A percentile compares a stretch with the other conserved stretches of the same genome.
Conservation (phyloP, 2,113 vertebrate genomes). For the Anolis carolinensis region DNA sequence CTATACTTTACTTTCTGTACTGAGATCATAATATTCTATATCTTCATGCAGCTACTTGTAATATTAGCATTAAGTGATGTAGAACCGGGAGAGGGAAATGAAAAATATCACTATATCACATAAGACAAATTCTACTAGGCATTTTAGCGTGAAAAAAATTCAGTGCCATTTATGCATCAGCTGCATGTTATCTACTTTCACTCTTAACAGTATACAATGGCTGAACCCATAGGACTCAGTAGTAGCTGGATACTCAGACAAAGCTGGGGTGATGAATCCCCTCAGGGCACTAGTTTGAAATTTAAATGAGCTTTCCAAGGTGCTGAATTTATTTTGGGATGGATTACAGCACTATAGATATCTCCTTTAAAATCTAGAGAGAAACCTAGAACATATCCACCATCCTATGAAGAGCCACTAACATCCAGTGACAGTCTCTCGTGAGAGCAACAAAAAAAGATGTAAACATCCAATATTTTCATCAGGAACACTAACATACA, state of each 20-base stretch:
- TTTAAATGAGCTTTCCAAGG: background rate
- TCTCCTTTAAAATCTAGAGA: too few relatives aligned
- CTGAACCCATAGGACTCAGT: too few relatives aligned
- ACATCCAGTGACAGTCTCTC: too few relatives aligned
- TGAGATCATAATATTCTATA: background rate
- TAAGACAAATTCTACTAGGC: background rate
- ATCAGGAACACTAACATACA: background rate
- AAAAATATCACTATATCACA: background rate
- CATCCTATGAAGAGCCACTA: too few relatives aligned
- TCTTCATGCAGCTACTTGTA: background rate
- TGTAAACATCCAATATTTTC: background rate
- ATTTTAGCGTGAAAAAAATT: background rate
- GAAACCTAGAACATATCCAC: too few relatives aligned
- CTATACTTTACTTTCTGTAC: background rate
- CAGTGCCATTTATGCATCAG: background rate
- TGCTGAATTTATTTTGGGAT: too few relatives aligned
- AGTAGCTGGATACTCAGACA: background rate
- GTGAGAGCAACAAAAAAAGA: background rate
- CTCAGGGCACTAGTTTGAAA: background rate
- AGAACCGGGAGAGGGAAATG: background rate
- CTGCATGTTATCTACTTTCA: background rate
- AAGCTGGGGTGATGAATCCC: background rate
- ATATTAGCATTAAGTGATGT: background rate
- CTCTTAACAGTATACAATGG: background rate
- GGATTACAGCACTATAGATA: too few relatives aligned